phyloP scores from a whole-genome alignment of 2,888 invertebrate genomes.

The Nemoura dubitans region DNA sequence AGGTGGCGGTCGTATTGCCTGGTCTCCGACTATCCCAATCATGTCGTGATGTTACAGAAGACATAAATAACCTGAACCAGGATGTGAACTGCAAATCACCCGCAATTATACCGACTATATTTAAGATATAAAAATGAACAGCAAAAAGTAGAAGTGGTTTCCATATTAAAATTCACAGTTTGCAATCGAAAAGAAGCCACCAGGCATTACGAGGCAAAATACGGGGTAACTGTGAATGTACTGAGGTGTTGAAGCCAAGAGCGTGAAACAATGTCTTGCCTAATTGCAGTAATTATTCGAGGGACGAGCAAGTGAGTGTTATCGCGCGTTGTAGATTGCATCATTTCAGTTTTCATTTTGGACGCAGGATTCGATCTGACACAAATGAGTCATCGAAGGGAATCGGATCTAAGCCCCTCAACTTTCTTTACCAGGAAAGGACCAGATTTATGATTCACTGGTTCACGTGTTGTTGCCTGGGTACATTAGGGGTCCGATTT shows the following conservation, averaged over 20 bases:
- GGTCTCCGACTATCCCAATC: too few relatives aligned
- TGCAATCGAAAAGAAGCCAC: background rate
- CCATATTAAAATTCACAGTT: too few relatives aligned
- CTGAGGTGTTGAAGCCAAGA: background rate
- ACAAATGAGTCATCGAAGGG: background rate
- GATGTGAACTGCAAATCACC: background rate
- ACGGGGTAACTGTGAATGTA: background rate
- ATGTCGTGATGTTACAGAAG: too few relatives aligned
- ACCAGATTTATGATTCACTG: too few relatives aligned
- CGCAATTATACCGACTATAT: background rate
- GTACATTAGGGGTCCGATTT: too few relatives aligned
- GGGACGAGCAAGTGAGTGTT: background rate
- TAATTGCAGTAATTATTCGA: background rate
- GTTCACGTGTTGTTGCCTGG: too few relatives aligned
- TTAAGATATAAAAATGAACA: too few relatives aligned
- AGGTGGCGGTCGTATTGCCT: too few relatives aligned
- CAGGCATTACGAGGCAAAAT: background rate
- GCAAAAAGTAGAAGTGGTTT: too few relatives aligned
- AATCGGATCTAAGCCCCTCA: background rate
- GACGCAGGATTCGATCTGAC: background rate
- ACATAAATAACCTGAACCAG: background rate
- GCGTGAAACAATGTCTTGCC: background rate
- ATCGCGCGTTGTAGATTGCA: background rate
- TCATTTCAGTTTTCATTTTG: background rate
- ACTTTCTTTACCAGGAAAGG: background rate